phyloP scores from a whole-genome alignment of 2,888 invertebrate species.

The Cistogaster globosa region DNA sequence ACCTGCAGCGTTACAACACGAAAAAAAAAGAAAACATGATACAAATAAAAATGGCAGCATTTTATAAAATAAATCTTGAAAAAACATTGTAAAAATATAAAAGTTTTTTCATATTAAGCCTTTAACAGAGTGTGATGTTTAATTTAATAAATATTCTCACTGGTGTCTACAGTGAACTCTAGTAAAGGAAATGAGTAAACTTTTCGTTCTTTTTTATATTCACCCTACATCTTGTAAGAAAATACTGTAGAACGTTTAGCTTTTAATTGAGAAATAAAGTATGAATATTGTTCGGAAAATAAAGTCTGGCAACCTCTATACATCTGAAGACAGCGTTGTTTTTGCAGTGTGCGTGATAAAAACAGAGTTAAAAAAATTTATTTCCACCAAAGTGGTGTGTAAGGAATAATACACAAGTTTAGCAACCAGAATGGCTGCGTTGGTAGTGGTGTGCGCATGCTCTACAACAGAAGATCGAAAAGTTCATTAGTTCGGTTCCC shows the following conservation, averaged over 20 bases:
- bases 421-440: no score
- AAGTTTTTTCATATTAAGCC: slow-evolving; percentile 65
- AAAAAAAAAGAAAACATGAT: slow-evolving; percentile 28
- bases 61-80: slow-evolving; percentile 24
- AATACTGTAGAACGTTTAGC: neutral
- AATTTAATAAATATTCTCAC: slow-evolving; percentile 62
- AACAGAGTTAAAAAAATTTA: no score
- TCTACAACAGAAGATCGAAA: no score
- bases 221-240: slow-evolving; percentile 16
- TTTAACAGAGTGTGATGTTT: slow-evolving; percentile 62
- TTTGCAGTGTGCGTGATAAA: no score
- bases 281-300: no score
- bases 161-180: slow-evolving; percentile 45
- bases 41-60: slow-evolving; percentile 39
- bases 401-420: no score
- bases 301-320: no score
- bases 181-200: slow-evolving; percentile 7
- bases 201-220: slow-evolving; percentile 3
- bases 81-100: neutral
- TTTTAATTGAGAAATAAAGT: no score
- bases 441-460: no score
- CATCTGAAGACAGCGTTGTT: no score
- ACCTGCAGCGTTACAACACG: slow-evolving; percentile 77
- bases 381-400: no score
- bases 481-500: no score